These are phyloP conservation scores for Hypena proboscidalis DNA, from an alignment of 2,888 invertebrate species.

Conservation along the genomic window DNA sequence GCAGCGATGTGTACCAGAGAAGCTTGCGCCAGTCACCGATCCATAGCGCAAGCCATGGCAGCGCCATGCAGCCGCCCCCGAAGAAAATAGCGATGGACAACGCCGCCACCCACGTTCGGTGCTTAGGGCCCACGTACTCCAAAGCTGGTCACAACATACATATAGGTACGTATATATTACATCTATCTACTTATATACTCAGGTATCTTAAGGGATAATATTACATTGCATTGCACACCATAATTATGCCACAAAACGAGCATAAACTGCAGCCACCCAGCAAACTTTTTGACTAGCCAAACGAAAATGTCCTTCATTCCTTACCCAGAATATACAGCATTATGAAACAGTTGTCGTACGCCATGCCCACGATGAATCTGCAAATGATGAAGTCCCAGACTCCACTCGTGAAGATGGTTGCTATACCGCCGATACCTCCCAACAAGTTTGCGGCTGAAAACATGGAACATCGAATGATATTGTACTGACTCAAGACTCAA, in stretches of 20 bases:
- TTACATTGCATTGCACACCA: too few species aligned
- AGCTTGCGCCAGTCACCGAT: constrained; percentile 69
- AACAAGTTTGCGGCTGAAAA: constrained; percentile 87
- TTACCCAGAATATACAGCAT: constrained; percentile 96
- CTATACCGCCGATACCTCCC: constrained; percentile 88
- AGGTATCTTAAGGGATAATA: too few species aligned
- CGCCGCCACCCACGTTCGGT: constrained; percentile 80
- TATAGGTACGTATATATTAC: neutral
- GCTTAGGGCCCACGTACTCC: constrained; percentile 78
- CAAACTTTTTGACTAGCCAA: too few species aligned
- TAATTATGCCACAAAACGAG: too few species aligned
- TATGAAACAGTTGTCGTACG: constrained; percentile 94
- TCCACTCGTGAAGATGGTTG: constrained; percentile 88
- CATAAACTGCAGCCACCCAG: too few species aligned
- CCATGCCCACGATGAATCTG: constrained; percentile 93
- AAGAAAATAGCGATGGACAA: constrained; percentile 80
- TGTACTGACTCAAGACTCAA: too few species aligned
- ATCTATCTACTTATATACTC: neutral
- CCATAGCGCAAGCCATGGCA: constrained; percentile 78
- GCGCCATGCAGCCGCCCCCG: constrained; percentile 66
- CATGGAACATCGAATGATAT: neutral
- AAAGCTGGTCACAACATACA: constrained; percentile 52
- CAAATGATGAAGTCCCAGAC: constrained; percentile 92
- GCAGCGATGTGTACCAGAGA: constrained; percentile 66
- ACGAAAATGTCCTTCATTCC: too few species aligned